A percentile compares a stretch with the other conserved stretches of the same genome.
Conservation (phyloP, 37 sponge, comb jelly and placozoan genomes). For the Dysidea cf. avara region DNA sequence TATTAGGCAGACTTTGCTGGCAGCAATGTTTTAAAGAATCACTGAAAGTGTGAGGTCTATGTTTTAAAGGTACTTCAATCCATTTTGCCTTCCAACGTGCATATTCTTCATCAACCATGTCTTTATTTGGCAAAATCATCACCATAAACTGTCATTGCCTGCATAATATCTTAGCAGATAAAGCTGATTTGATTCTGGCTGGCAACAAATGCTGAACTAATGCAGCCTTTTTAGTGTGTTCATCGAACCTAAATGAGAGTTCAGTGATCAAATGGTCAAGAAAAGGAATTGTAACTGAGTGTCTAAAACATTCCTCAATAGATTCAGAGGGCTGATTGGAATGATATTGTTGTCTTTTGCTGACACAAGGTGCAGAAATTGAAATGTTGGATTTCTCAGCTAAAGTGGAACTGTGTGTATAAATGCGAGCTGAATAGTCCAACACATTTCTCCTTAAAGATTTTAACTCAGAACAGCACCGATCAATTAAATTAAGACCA, state of each 20-base stretch:
- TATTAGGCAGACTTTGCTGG: slow-evolving; percentile 43
- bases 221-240: too few relatives aligned
- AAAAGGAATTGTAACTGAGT: too few relatives aligned
- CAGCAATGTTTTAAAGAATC: slow-evolving; percentile 43
- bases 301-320: slow-evolving; percentile 37
- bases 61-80: slow-evolving; percentile 8
- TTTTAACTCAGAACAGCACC: not conserved
- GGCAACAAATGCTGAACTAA: too few relatives aligned
- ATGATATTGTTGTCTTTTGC: slow-evolving; percentile 34
- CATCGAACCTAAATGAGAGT: too few relatives aligned
- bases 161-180: too few relatives aligned
- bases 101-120: slow-evolving; percentile 34
- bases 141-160: too few relatives aligned
- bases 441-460: slow-evolving; percentile 28
- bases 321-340: slow-evolving; percentile 27
- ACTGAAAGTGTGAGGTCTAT: slow-evolving; percentile 32
- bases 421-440: slow-evolving; percentile 32
- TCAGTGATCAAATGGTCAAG: too few relatives aligned
- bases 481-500: slow-evolving; percentile 20
- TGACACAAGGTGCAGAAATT: slow-evolving; percentile 26
- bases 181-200: too few relatives aligned
- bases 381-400: slow-evolving; percentile 31
- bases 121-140: slow-evolving; percentile 2
- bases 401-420: slow-evolving; percentile 47
- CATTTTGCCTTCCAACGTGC: slow-evolving; percentile 32